Conservation (phyloP, 2,113 vertebrate genomes). For the Nothoprocta perdicaria region DNA sequence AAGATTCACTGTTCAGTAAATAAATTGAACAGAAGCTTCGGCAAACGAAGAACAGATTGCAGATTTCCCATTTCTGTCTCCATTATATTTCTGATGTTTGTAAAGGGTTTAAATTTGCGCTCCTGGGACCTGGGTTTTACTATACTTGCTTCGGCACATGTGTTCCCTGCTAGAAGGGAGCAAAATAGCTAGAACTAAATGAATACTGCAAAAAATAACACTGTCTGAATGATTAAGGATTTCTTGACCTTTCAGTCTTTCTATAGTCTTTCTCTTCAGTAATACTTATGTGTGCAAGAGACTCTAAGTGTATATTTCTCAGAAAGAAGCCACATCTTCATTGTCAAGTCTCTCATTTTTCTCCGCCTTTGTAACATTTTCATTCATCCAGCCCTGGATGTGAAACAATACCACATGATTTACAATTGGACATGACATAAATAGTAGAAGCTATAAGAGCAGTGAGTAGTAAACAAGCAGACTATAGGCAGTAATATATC, state of each 20-base stretch:
- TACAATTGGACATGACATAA: slow-evolving; percentile 15
- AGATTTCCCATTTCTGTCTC: slow-evolving; percentile 19
- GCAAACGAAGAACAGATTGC: slow-evolving; percentile 52
- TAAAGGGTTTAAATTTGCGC: slow-evolving; percentile 35
- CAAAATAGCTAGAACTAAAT: not conserved
- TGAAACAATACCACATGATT: slow-evolving; percentile 43
- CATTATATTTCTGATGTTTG: slow-evolving; percentile 37
- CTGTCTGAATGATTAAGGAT: not conserved
- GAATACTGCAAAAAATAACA: not conserved
- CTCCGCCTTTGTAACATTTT: not conserved
- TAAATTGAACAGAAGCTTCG: slow-evolving; percentile 56
- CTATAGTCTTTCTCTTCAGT: not conserved
- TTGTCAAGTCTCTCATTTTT: not conserved
- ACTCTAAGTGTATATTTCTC: not conserved
- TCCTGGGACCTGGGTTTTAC: not conserved
- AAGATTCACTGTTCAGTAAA: slow-evolving; percentile 50
- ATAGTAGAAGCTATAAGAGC: slow-evolving; percentile 39
- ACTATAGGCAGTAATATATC: slow-evolving; percentile 48
- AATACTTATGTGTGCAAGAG: not conserved
- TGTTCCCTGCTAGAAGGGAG: not conserved
- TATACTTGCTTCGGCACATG: not conserved
- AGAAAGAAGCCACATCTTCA: not conserved
- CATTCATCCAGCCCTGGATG: slow-evolving; percentile 32
- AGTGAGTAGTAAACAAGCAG: slow-evolving; percentile 64
- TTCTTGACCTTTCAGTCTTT: not conserved